Base-by-base conservation (phyloP, 2,113 vertebrate genomes). In the Hipposideros armiger region DNA sequence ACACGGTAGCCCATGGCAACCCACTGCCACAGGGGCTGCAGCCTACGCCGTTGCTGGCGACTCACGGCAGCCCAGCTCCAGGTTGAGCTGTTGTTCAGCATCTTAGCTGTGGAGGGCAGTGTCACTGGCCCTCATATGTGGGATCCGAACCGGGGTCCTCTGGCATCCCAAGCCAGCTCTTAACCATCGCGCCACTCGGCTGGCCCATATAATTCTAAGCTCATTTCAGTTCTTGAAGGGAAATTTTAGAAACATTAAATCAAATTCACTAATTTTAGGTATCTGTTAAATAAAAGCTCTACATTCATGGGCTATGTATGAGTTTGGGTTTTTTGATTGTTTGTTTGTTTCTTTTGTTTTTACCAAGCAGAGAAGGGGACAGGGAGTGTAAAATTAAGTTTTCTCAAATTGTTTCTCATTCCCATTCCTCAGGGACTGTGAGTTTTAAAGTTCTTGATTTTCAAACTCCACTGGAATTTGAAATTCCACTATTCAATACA, bases 361-460 rank as follows among this genome's bases (percentile, higher is more conserved):
- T 69, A 56, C 54, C n/a, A 83, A 83, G 86, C 47, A 90, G 67
- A 85, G 47, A 2, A 74, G n/a, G 28, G 54, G 22, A 72, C 64
- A 90, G 13, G 69, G 32, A 82, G 22, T 81, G 8, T 90, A 40
- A 93, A 78, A 54, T 96, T 97, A 47, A 82, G 87, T 56, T 81
- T 94, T 89, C 72, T 86, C 72, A 47, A 70, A 73, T 22, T 36
- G 60, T 92, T 94, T 90, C 40, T 94, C 78, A 45, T 78, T 90
- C 66, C 40, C 16, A 56, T 88, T 87, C 77, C 28, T 90, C 70
- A 86, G 67, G 62, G 28, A 58, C 74, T 30, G 4, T 87, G 72
- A 88, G 15, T 54, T 86, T 95, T 86, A 40, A 87, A 83, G 28
- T 42, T 85, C 26, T 70, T 85, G 87, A 66, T 87, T 70, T 83